A percentile compares a stretch with the other conserved stretches of the same genome.
Evolutionary conservation across 2,888 invertebrate genomes (phyloP).

Genomic region (Hydraecia micacea): DNA sequence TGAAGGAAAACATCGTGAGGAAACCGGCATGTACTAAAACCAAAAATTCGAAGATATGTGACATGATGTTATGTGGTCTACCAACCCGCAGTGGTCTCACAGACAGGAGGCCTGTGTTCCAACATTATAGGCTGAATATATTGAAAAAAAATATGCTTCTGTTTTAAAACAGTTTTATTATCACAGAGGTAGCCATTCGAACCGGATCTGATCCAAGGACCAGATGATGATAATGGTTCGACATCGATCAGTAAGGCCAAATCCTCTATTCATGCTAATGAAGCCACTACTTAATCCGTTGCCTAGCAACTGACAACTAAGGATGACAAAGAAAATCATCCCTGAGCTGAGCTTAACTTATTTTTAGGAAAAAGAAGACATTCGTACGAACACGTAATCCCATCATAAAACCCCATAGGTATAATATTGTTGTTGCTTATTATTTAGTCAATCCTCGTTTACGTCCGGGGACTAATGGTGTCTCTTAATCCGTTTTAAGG

Average conservation of each 20-base stretch:
- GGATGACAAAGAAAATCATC: slow-evolving; percentile 26
- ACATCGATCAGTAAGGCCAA: not conserved
- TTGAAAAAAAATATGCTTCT: too few species aligned
- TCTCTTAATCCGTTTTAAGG: slow-evolving; percentile 2
- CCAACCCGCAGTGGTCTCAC: too few species aligned
- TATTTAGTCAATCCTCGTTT: slow-evolving; percentile 15
- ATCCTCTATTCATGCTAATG: not conserved
- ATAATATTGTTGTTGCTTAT: slow-evolving; percentile 19
- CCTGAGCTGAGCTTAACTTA: slow-evolving; percentile 47
- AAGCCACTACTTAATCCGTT: not conserved
- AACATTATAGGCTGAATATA: too few species aligned
- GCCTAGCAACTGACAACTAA: slow-evolving; percentile 18
- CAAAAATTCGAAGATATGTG: too few species aligned
- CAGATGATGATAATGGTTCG: too few species aligned
- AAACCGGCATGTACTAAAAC: too few species aligned
- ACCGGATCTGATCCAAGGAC: slow-evolving; percentile 6
- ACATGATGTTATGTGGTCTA: too few species aligned
- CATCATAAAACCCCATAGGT: slow-evolving; percentile 4
- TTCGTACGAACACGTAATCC: slow-evolving; percentile 39
- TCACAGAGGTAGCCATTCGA: slow-evolving; percentile 11
- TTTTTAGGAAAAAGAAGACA: slow-evolving; percentile 36
- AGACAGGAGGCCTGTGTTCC: too few species aligned
- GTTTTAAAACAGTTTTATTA: too few species aligned
- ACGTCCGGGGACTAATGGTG: not conserved
- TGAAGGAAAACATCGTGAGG: too few species aligned